Evolutionary conservation across 2,113 vertebrate genomes (phyloP).

Genomic region (Triplophysa rosa): DNA sequence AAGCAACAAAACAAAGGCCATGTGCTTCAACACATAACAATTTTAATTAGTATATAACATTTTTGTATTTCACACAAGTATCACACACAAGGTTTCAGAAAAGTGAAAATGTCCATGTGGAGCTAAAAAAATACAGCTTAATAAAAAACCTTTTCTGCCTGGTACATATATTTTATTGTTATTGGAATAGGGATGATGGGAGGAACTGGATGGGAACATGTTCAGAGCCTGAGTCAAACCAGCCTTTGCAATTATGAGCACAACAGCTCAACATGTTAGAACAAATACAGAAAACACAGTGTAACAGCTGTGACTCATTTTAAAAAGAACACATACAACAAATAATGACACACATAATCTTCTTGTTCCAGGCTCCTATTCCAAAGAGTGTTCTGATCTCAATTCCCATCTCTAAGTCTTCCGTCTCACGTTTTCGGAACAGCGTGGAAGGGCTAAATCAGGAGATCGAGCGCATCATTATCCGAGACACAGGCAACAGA

Average conservation of each 20-base stretch:
- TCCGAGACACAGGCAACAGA: conserved; percentile 83
- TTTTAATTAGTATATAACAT: too few relatives aligned
- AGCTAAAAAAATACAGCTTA: too few relatives aligned
- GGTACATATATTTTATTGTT: too few relatives aligned
- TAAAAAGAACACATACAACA: neutral
- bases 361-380: conserved; percentile 75
- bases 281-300: neutral
- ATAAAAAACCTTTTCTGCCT: too few relatives aligned
- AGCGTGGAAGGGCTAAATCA: conserved; percentile 88
- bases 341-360: conserved; percentile 16
- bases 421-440: conserved; percentile 83
- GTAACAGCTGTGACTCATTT: neutral
- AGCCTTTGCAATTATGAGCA: neutral
- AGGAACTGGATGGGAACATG: neutral
- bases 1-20: too few relatives aligned
- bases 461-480: conserved; percentile 86
- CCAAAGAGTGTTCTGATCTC: conserved; percentile 83
- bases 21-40: too few relatives aligned
- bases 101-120: too few relatives aligned
- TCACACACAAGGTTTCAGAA: too few relatives aligned
- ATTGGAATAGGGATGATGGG: neutral
- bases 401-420: conserved; percentile 82
- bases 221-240: neutral
- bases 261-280: neutral
- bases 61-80: too few relatives aligned